Evolutionary conservation across 37 sponge, comb jelly and placozoan genomes (phyloP).

Genomic region (Oopsacas minuta): DNA sequence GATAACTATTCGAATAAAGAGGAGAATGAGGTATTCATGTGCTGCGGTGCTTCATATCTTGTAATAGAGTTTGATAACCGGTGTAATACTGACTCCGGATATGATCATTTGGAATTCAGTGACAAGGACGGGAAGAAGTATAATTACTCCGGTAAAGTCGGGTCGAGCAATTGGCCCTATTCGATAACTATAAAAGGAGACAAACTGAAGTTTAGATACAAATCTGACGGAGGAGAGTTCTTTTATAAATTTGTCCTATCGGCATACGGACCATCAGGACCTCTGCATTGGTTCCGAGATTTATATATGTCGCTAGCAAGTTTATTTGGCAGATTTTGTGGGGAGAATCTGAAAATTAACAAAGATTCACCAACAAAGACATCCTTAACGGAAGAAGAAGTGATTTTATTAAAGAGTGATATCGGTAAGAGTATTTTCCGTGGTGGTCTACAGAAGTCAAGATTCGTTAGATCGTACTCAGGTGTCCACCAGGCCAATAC

Average conservation of each 20-base stretch:
- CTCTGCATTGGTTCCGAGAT: constrained; percentile 52
- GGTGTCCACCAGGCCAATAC: constrained; percentile 40
- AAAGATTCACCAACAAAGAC: not conserved
- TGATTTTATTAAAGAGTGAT: constrained; percentile 36
- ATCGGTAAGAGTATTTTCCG: constrained; percentile 75
- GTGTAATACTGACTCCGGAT: constrained; percentile 51
- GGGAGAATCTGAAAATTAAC: constrained; percentile 22
- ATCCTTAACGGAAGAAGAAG: constrained; percentile 23
- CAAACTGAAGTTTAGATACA: constrained; percentile 49
- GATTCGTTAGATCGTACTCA: not conserved
- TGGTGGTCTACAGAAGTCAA: constrained; percentile 46
- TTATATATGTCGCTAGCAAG: constrained; percentile 43
- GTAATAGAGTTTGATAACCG: constrained; percentile 63
- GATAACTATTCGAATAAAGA: not conserved
- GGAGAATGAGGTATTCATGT: not conserved
- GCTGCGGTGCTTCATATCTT: constrained; percentile 30
- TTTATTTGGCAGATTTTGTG: constrained; percentile 45
- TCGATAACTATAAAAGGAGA: constrained; percentile 20
- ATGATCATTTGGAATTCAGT: constrained; percentile 67
- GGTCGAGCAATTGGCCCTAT: constrained; percentile 45
- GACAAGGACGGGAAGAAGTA: constrained; percentile 31
- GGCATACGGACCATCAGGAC: constrained; percentile 18
- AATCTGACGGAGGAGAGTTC: constrained; percentile 61
- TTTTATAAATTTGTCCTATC: constrained; percentile 74
- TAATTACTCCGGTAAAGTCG: constrained; percentile 41